Base-by-base conservation (phyloP, 2,797 vertebrate species). In the Chelonia mydas region DNA sequence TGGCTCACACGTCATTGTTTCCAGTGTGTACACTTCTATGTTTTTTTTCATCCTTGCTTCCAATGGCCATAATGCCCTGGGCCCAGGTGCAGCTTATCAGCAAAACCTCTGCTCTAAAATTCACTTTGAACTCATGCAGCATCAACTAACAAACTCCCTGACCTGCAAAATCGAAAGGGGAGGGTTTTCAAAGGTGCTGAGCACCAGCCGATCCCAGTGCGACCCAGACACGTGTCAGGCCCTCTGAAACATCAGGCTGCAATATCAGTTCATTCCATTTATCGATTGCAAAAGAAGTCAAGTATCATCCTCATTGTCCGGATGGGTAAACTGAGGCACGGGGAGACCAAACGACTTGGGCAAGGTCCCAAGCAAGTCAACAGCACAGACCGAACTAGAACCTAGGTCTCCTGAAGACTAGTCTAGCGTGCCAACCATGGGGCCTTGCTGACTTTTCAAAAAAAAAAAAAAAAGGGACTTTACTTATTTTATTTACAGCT, bases 351-450 rank as follows among this genome's bases (percentile, higher is more conserved):
- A 61, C 3, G 59, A 33, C 13, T 15, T 16, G 59, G 13, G 59
- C 31, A 16, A 13, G 28, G 59, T 61, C 59, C 15, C 59, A 33
- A 33, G 59, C 59, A 61, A 33, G 59, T 33, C 31, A 33, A 6
- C 16, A 33, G 31, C 59, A 33, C 59, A 33, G 13, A 61, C n/a
- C 41, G n/a, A n/a, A 72, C 19, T 19, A 68, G 65, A 68, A 19
- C 17, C 61, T n/a, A n/a, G 19, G 17, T 41, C n/a, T 61, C 31
- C 31, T 61, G 59, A 61, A 61, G 28, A 15, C 59, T 68, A 19
- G 15, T 4, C 61, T 72, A 72, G n/a, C 4, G 5, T 1, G 0
- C n/a, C n/a, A 37, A 5, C 33, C 61, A n/a, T 65, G 33, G 19
- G n/a, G 65, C 65, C 19, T 6, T 1, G 9, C 17, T 41, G n/a